These are phyloP conservation scores for Bembecia ichneumoniformis DNA, from an alignment of 2,888 invertebrate genomes.

Conservation along the genomic window DNA sequence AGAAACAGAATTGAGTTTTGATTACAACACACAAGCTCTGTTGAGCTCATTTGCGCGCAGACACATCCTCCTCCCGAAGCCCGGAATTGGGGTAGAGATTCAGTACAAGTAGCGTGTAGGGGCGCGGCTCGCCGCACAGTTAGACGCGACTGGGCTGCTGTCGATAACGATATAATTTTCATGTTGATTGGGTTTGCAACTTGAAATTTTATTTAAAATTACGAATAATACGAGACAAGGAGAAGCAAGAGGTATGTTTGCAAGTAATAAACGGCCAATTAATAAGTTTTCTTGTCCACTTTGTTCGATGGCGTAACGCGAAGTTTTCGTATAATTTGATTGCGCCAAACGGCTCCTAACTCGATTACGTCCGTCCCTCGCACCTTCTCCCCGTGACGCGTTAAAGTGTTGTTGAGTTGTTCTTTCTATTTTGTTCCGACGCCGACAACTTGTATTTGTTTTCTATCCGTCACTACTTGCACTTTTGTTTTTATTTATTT, in stretches of 20 bases:
- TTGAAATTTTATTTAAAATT: constrained; percentile 24
- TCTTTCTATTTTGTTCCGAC: constrained; percentile 54
- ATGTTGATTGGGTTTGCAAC: constrained; percentile 36
- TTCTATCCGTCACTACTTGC: not conserved
- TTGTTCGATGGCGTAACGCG: constrained; percentile 7
- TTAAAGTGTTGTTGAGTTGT: constrained; percentile 60
- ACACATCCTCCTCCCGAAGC: constrained; percentile 51
- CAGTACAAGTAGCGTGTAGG: constrained; percentile 71
- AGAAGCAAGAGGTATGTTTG: constrained; percentile 34
- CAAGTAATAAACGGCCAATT: not conserved
- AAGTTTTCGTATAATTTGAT: constrained; percentile 45
- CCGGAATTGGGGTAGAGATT: constrained; percentile 71
- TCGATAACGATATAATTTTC: constrained; percentile 46
- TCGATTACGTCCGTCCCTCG: constrained; percentile 41
- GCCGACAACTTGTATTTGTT: not conserved
- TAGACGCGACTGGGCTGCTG: constrained; percentile 68
- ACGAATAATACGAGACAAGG: constrained; percentile 3
- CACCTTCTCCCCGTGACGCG: constrained; percentile 41
- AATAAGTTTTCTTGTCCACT: constrained; percentile 10
- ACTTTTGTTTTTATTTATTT: too few species aligned
- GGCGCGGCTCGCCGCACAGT: constrained; percentile 72
- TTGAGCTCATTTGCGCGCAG: constrained; percentile 27
- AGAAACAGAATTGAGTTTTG: constrained; percentile 18
- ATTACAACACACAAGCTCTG: constrained; percentile 2
- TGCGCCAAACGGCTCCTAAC: constrained; percentile 45